phyloP scores from a whole-genome alignment of 1,140 invertebrate species.

The Phthorimaea operculella region DNA sequence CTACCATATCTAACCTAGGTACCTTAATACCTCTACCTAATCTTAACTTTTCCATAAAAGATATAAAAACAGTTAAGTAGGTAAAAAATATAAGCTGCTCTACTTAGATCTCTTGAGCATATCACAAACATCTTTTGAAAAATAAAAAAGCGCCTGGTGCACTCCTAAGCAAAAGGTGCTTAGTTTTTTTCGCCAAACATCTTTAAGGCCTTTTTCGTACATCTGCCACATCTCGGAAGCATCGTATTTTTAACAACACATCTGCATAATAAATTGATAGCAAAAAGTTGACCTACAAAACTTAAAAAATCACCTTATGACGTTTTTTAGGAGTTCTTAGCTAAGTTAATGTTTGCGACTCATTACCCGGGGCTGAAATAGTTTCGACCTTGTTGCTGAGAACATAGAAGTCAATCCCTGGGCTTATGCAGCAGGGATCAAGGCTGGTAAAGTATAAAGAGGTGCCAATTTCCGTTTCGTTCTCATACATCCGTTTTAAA shows the following conservation, averaged over 20 bases:
- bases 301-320: constrained; percentile 40
- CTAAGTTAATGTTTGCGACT: constrained; percentile 7
- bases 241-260: constrained; percentile 51
- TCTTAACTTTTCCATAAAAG: too few species aligned
- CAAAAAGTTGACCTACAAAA: constrained; percentile 64
- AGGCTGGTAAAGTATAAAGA: constrained; percentile 35
- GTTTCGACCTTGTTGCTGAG: constrained; percentile 16
- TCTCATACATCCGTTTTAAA: constrained; percentile 59
- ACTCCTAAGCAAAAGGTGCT: constrained; percentile 45
- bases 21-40: too few species aligned
- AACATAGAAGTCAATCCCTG: background rate
- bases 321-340: constrained; percentile 25
- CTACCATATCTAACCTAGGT: too few species aligned
- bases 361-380: background rate
- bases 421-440: background rate
- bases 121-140: constrained; percentile 23
- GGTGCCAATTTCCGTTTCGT: constrained; percentile 61
- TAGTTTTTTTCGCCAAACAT: constrained; percentile 40
- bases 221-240: constrained; percentile 52
- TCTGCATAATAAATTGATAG: constrained; percentile 64
- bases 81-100: constrained; percentile 1
- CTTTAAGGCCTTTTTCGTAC: constrained; percentile 49
- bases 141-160: constrained; percentile 37
- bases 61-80: too few species aligned
- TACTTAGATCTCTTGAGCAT: constrained; percentile 7